A percentile compares a stretch with the other conserved stretches of the same genome.
Conservation (phyloP, 2,888 invertebrate species). For the Esperia sulphurella region DNA sequence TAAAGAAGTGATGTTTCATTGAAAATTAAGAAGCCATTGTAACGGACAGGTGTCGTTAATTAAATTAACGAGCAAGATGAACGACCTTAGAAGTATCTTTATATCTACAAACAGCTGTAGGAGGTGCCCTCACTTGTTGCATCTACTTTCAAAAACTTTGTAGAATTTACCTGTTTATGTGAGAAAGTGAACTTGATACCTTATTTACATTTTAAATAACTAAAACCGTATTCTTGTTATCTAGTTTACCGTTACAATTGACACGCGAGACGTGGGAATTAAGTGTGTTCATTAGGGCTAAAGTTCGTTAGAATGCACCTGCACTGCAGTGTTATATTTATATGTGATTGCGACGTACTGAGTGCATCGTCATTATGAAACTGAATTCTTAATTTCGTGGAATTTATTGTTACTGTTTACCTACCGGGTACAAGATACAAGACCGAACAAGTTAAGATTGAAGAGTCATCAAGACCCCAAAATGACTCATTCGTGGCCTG, state of each 20-base stretch:
- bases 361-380: slow-evolving; percentile 47
- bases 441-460: slow-evolving; percentile 37
- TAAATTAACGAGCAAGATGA: slow-evolving; percentile 26
- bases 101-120: slow-evolving; percentile 49
- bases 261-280: slow-evolving; percentile 52
- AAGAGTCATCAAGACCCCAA: slow-evolving; percentile 51
- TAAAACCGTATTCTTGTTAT: slow-evolving; percentile 38
- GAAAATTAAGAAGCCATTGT: background rate
- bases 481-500: slow-evolving; percentile 68
- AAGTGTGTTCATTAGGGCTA: slow-evolving; percentile 44
- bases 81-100: slow-evolving; percentile 29
- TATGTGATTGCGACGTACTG: slow-evolving; percentile 38
- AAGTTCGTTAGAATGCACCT: slow-evolving; percentile 71
- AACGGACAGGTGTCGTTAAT: slow-evolving; percentile 22
- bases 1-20: background rate
- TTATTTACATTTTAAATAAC: slow-evolving; percentile 41
- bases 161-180: slow-evolving; percentile 55
- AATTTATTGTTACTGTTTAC: slow-evolving; percentile 26
- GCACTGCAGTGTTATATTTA: slow-evolving; percentile 51
- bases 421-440: slow-evolving; percentile 47
- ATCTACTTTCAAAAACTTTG: slow-evolving; percentile 62
- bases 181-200: slow-evolving; percentile 59
- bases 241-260: slow-evolving; percentile 61
- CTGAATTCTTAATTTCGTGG: slow-evolving; percentile 42
- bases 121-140: slow-evolving; percentile 52